Conservation (phyloP, 2,797 vertebrate genomes). For the Pseudomugil gertrudae region DNA sequence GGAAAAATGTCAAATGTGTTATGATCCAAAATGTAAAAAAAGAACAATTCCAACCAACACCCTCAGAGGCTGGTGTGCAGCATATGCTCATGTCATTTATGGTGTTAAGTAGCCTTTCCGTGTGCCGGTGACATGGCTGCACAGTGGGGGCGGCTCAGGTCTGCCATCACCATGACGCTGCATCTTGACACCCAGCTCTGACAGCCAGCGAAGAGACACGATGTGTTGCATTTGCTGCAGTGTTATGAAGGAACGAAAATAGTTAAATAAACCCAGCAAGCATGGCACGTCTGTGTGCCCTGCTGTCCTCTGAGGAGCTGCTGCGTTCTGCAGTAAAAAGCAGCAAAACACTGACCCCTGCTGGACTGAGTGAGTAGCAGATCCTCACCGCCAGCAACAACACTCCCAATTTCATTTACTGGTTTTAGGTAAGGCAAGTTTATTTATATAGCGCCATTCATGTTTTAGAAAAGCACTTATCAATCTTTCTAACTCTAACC, state of each 20-base stretch:
- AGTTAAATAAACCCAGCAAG: constrained; percentile 2
- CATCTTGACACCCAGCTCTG: constrained; percentile 3
- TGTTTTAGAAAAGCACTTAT: background rate
- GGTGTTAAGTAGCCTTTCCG: constrained; percentile 32
- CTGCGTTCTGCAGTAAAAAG: background rate
- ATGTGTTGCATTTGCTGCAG: constrained; percentile 11
- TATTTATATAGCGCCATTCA: too few species aligned
- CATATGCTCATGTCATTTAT: constrained; percentile 27
- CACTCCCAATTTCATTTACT: too few species aligned
- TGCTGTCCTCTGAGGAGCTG: constrained; percentile 5
- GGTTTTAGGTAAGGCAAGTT: too few species aligned
- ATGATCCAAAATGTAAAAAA: background rate
- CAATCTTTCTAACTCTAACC: background rate
- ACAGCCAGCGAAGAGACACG: constrained; percentile 12
- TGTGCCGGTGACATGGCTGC: constrained; percentile 33
- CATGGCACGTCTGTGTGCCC: constrained; percentile 6
- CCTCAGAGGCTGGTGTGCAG: constrained; percentile 4
- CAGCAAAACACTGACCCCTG: constrained; percentile 54
- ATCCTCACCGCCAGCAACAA: background rate
- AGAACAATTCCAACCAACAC: constrained; percentile 2
- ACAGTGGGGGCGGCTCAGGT: constrained; percentile 6
- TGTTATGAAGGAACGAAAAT: background rate
- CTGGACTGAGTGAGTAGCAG: constrained; percentile 10
- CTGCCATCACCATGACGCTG: constrained; percentile 13
- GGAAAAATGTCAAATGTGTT: constrained; percentile 2